Evolutionary conservation across 2,797 vertebrate genomes (phyloP).

Genomic region (Oreochromis mossambicus): DNA sequence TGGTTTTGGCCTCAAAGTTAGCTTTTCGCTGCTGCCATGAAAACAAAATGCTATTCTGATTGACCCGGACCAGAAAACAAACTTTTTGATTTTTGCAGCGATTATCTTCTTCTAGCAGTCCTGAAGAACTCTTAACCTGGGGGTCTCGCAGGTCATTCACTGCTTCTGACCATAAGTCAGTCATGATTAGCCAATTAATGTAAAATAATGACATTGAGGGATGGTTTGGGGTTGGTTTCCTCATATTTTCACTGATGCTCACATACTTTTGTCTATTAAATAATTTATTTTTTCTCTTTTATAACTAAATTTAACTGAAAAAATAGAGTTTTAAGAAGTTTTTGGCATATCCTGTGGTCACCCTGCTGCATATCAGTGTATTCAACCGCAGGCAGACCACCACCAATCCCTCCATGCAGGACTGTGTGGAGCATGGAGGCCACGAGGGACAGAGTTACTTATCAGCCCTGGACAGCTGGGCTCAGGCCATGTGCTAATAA

Average conservation of each 20-base stretch:
- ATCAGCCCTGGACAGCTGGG: slow-evolving; percentile 79
- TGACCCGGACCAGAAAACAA: neutral
- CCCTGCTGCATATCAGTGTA: neutral
- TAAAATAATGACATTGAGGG: neutral
- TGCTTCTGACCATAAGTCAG: neutral
- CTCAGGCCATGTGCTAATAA: slow-evolving; percentile 79
- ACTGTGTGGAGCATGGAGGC: neutral
- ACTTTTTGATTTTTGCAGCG: neutral
- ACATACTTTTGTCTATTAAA: neutral
- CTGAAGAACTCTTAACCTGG: neutral
- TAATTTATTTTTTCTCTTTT: neutral
- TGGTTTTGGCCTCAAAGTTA: neutral
- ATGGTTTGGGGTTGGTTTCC: neutral
- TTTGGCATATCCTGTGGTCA: neutral
- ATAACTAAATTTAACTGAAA: neutral
- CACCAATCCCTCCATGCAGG: neutral
- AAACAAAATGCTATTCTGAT: neutral
- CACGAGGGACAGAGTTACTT: slow-evolving; percentile 64
- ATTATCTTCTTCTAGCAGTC: neutral
- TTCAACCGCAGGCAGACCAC: neutral
- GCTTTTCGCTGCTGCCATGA: neutral
- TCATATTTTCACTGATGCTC: neutral
- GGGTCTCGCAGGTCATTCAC: neutral
- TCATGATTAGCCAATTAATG: neutral
- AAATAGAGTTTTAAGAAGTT: neutral